These are phyloP conservation scores for Meiosimyza platycephala DNA, from an alignment of 2,888 invertebrate genomes.

Conservation along the genomic window DNA sequence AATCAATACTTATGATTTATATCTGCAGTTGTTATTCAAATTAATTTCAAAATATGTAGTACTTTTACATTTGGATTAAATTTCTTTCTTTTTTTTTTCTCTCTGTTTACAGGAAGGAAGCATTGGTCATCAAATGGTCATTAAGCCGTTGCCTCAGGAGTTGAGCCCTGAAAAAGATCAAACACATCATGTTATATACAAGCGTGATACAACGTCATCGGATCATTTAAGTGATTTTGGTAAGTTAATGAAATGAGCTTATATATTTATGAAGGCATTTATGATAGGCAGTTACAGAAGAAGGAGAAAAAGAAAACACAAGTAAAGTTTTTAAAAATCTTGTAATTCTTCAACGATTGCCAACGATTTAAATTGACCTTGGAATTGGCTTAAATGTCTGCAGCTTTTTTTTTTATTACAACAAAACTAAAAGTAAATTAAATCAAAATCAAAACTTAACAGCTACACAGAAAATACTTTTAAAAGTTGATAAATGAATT, in stretches of 20 bases:
- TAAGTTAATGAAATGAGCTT: slow-evolving; percentile 66
- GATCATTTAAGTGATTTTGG: slow-evolving; percentile 86
- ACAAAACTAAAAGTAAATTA: too few relatives aligned
- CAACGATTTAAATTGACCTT: too few relatives aligned
- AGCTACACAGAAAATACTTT: too few relatives aligned
- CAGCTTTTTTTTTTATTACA: too few relatives aligned
- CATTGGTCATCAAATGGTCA: slow-evolving; percentile 88
- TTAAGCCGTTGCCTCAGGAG: slow-evolving; percentile 84
- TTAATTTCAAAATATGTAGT: not conserved
- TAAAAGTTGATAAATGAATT: too few relatives aligned
- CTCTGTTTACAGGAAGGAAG: slow-evolving; percentile 82
- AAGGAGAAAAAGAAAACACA: too few relatives aligned
- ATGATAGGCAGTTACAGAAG: too few relatives aligned
- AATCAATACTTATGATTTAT: not conserved
- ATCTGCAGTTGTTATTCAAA: not conserved
- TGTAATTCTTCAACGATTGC: too few relatives aligned
- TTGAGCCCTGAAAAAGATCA: slow-evolving; percentile 68
- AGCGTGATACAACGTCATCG: slow-evolving; percentile 67
- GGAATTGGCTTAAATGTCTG: too few relatives aligned
- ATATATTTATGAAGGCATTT: too few relatives aligned
- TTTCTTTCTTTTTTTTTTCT: slow-evolving; percentile 26
- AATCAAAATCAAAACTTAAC: too few relatives aligned
- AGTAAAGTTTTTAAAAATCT: too few relatives aligned
- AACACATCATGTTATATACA: slow-evolving; percentile 83
- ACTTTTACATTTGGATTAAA: slow-evolving; percentile 7